Base-by-base conservation (phyloP, 2,113 vertebrate genomes). In the Caracal caracal region DNA sequence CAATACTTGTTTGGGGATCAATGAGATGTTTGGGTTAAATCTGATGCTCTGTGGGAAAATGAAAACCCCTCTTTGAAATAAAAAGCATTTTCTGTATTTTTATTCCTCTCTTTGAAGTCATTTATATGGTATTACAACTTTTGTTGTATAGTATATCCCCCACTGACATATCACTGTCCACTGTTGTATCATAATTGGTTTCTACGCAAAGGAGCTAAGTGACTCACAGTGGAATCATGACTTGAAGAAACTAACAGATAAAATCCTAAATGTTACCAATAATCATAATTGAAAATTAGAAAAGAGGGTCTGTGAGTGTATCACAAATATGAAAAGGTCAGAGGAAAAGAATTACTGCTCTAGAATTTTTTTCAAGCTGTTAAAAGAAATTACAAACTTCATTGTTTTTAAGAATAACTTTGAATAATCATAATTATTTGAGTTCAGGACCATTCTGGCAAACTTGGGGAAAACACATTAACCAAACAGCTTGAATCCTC, bases 361-460 rank as follows among this genome's bases (percentile, higher is more conserved):
- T 63, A 88, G 63, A 37, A 56, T 13, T 47, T 56, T 63, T 70
- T 91, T 80, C 6, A 93, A 40, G 40, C 47, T 79, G 16, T n/a
- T 82, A 33, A 78, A 75, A 59, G 59, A 61, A 94, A 89, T 51
- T 40, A 66, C 3, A 63, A 79, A 37, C 33, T 19, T 37, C 43
- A 30, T 16, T 47, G 56, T 37, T 90, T 94, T 92, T 94, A 24
- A 95, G 28, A 84, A 40, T 63, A 63, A 80, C 49, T 91, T 80
- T 87, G 61, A 80, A 90, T 79, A 88, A 94, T 30, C n/a, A 40
- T 24, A 33, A 1, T 87, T 26, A 93, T 93, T 76, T 80, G 81
- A 47, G 49, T 70, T 90, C 11, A 85, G 24, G 53, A 75, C 24
- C 56, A 51, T n/a, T 37, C 28, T 81, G 53, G 37, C 70, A 93